Base-by-base conservation (phyloP, 2,113 vertebrate species). In the Microcebus griseorufus region DNA sequence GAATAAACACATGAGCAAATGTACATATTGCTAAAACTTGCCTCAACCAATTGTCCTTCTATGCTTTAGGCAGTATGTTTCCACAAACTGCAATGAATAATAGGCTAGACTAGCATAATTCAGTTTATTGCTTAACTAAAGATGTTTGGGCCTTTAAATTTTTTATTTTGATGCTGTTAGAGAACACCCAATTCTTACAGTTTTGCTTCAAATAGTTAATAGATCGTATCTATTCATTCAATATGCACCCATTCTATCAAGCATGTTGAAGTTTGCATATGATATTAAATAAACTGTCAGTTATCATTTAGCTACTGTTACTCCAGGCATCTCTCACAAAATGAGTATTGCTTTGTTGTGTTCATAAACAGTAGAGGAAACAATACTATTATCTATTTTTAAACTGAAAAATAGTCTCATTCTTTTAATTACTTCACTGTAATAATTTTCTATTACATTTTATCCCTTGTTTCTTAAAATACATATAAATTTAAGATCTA, bases 351-450 rank as follows among this genome's bases (percentile, higher is more conserved):
- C 20, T 94, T 91, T 96, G 39, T 82, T 88, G 29, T 92, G 25
- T 92, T 91, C 78, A 92, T 92, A 97, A 90, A 65, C 53, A 25
- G 29, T 70, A 93, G n/a, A 86, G 58, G 48, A 82, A 97, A 85
- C n/a, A 89, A 76, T 93, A 86, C 45, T 73, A 69, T 62, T 80
- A 34, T 86, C 23, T 88, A 65, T 88, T 88, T 92, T 67, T 60
- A 96, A 85, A 51, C 48, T 79, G 39, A 93, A 93, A 97, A 93
- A 85, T 42, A 29, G 87, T 29, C 53, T 81, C 20, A 39, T 51
- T 45, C 37, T 89, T 55, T 55, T 25, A 55, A 58, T 17, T 84
- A 93, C 5, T 88, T 93, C n/a, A 79, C 12, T 89, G 10, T 86
- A 90, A 95, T 62, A 34, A 69, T 83, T 76, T 73, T 92, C 45